Base-by-base conservation (phyloP, 1,140 invertebrate species). In the Brachionus paranguensis region DNA sequence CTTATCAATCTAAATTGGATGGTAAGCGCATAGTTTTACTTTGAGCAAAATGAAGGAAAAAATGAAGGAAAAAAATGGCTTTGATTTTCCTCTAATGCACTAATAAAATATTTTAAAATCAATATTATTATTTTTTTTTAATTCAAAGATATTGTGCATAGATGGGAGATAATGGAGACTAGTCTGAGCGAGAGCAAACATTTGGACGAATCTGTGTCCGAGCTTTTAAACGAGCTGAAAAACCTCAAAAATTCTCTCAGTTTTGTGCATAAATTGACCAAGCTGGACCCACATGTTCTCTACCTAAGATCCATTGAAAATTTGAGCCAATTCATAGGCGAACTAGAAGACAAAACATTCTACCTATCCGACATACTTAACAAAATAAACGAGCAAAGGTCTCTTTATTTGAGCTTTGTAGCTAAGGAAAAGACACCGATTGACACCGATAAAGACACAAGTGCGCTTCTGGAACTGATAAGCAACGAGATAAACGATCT, bases 361-460 rank as follows among this genome's bases (percentile, higher is more conserved):
- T 50, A 50, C 7, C 47, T 76, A n/a, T 50, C 72, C 27, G 72
- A 76, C 43, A 24, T 76, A 10, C 43, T 76, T 3, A 76, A 76
- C 43, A 76, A 76, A n/a, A 12, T 76, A 50, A 76, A 50, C 43
- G 43, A 76, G 20, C 45, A 76, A 12, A 76, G 47, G 29, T n/a
- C 17, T 5, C 24, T 76, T 0, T 76, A 76, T 12, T 24, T 27
- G 10, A 14, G 33, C 43, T 76, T 76, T 27, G 7, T 76, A n/a
- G 47, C 24, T 45, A 68, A 20, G 29, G 84, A 84, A 41, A 68
- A 84, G 14, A 24, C 55, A 86, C 47, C 86, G 86, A 84, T 89
- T 88, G 27, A 90, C 86, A 60, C 87, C 74, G 47, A 86, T 76
- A 78, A 87, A 88, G 84, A 88, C 88, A 20, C 41, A 3, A 11